Evolutionary conservation across 2,797 vertebrate genomes (phyloP), one percentile per base, ranked within the genome.

Genomic region (Ara ararauna): DNA sequence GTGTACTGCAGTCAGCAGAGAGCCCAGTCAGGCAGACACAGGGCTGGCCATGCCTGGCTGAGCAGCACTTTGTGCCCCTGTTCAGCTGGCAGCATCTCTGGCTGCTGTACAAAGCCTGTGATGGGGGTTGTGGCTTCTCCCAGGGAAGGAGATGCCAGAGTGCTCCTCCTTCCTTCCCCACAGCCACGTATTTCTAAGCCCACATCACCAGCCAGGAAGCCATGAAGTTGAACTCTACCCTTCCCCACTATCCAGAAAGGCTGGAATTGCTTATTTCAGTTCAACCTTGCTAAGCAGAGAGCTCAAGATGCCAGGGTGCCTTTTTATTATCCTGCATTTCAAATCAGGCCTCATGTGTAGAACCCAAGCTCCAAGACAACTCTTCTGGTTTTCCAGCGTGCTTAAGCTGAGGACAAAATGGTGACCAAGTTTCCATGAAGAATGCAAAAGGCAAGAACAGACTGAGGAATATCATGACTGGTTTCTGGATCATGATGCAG

Each of bases 31-130:
- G 76, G 93, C 65, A 77, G 81, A 83, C 76, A 89, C 65, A 0
- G 12, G 84, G 75, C 87, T 90, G 88, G 91, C 83, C 68, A 67
- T 61, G 96, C 94, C 89, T 95, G 96, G 89, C 78, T 96, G 54
- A 94, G 80, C 95, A 97, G 94, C 94, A 91, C 91, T 91, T 87
- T 0, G 3, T 95, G 88, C 85, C 95, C 95, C 91, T 11, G 78
- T 90, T 96, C 93, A 85, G 91, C 78, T 96, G 96, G 94, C 94
- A 96, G 89, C 58, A 29, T 89, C 93, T 95, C 82, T 83, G 85
- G 91, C 96, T 95, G 87, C 87, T 95, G 78, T 54, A 80, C 38
- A 26, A 90, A 92, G 93, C 65, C 93, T 10, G 20, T 80, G 36
- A 90, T 12, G 2, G 54, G 81, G 68, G 61, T n/a, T 84, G 82